Base-by-base conservation (phyloP, 2,797 vertebrate genomes). In the Eleutherodactylus coqui region DNA sequence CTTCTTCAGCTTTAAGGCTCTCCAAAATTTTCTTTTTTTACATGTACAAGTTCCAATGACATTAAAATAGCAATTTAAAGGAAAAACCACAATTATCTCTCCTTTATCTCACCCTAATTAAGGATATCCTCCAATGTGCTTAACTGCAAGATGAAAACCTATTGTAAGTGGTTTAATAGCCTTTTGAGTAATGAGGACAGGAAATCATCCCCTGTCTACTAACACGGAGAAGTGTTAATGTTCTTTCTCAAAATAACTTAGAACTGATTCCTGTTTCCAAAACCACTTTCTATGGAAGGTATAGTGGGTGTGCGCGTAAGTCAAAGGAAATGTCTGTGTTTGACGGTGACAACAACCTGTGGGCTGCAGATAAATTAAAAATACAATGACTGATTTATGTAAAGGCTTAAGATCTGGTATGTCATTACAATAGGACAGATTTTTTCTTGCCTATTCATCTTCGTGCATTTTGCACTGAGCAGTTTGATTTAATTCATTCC, bases 41-140 rank as follows among this genome's bases (percentile, higher is more conserved):
- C 51, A 78, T 49, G 64, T 58, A 77, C 75, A 83, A 72, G 75
- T 72, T 83, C 55, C 64, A 45, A 55, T 83, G 86, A 82, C 81
- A 86, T 86, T 78, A 86, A 86, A 72, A 77, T 69, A 76, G 80
- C 80, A 83, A 86, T 86, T 83, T 86, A 78, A 47, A 73, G 73
- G 49, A 77, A 77, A 86, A 86, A 75, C 49, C 73, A 83, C 73
- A 86, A 86, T 86, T 83, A 86, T 86, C 80, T 72, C 49, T 67
- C 79, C 64, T 75, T 86, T 81, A 75, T 64, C 85, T 72, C 55
- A 53, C 70, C 80, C 86, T 87, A 83, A 83, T 87, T 87, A 87
- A 83, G 77, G 81, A 45, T 83, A 82, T 72, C 47, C 60, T 86
- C 79, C 45, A 32, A 75, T 75, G 75, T 82, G 55, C 67, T 73